Evolutionary conservation across 35 echinoderm and acorn worm genomes (phyloP), one percentile per base, ranked within the genome.

Genomic region (Holothuria glaberrima): DNA sequence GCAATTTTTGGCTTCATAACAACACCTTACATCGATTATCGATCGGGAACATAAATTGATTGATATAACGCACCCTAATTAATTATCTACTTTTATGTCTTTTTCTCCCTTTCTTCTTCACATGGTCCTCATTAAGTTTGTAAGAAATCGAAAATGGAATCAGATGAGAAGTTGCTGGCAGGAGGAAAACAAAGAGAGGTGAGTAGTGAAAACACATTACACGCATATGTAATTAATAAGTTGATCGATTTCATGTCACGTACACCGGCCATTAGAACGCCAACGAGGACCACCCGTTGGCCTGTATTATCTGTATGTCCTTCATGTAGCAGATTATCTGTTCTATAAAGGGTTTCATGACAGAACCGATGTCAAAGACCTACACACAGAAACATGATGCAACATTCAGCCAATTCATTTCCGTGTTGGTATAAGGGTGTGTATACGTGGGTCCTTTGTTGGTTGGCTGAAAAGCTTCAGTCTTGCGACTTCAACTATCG

Each of bases 181-280:
- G 38, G 21, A 25, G 74, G 74, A 78, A 78, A 78, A 48, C 74
- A 48, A 78, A 78, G 33, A 52, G 38, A 78, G 74, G 74, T 78
- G n/a, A 78, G 24, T 48, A 78, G 44, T 19, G 7, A 48, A 20
- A 48, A 78, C 74, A 78, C 70, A 35, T 74, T 78, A 50, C 12
- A 48, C 41, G 27, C 22, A 78, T 5, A 78, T 48, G 74, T 78
- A 78, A 48, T 78, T 78, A 78, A 78, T 48, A 78, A 48, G 33
- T 48, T 41, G 6, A 78, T 78, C 44, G 74, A 78, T 48, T 78
- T 78, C 35, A 78, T 48, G 38, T 78, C 36, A 78, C 27, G 26
- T 6, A 22, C 44, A 48, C 31, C 71, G 71, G 44, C 31, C 71
- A 75, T 75, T 75, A 75, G 71, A 21, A n/a, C 29, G 31, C 71